phyloP scores from a whole-genome alignment of 2,113 vertebrate species.

The Rattus norvegicus region DNA sequence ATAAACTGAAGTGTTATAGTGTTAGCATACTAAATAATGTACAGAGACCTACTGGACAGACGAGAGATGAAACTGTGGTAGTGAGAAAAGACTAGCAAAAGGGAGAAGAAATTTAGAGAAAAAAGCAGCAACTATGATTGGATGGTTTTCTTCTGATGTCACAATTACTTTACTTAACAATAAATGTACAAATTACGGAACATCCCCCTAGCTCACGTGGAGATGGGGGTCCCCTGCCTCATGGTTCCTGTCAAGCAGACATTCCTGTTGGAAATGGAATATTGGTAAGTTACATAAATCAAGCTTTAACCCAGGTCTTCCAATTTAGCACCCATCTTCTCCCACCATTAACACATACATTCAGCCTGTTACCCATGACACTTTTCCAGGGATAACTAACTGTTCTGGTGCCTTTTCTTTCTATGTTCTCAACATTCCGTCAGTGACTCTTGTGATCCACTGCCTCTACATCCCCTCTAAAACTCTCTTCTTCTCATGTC shows the following conservation, averaged over 20 bases:
- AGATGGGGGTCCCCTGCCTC: neutral
- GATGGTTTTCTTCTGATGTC: constrained; percentile 75
- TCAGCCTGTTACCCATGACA: neutral
- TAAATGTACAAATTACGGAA: constrained; percentile 52
- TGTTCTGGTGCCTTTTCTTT: neutral
- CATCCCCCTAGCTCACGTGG: neutral
- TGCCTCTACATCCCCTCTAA: neutral
- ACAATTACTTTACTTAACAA: constrained; percentile 73
- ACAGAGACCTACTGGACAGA: neutral
- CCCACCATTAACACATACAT: neutral
- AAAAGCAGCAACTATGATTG: constrained; percentile 69
- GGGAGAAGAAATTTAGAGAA: constrained; percentile 20
- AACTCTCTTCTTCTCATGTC: neutral
- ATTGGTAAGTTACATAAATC: constrained; percentile 12
- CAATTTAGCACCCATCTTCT: neutral
- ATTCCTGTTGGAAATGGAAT: neutral
- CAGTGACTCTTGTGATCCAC: neutral
- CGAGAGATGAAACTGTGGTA: neutral
- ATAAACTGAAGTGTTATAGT: neutral
- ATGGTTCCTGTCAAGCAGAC: neutral
- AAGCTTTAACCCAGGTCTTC: neutral
- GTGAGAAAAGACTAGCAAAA: neutral
- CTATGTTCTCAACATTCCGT: neutral
- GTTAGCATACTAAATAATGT: neutral
- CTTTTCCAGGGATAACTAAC: neutral